Evolutionary conservation across 2,888 invertebrate genomes (phyloP).

Genomic region (Limnephilus marmoratus): DNA sequence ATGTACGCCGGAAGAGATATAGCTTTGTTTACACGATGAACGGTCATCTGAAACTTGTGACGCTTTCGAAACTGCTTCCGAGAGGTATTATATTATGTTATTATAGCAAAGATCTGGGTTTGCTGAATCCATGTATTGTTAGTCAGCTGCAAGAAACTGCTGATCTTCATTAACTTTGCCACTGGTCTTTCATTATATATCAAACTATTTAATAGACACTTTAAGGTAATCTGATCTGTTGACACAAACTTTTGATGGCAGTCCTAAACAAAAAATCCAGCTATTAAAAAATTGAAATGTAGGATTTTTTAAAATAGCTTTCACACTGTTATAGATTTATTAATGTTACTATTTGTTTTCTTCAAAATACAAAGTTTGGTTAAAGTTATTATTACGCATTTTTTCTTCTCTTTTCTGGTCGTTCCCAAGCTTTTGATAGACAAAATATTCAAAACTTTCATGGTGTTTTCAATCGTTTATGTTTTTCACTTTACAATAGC

Average conservation of each 20-base stretch:
- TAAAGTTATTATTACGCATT: too few relatives aligned
- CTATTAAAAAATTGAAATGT: too few relatives aligned
- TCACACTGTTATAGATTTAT: too few relatives aligned
- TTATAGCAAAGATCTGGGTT: neutral
- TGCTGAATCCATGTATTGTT: neutral
- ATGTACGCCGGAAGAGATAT: conserved; percentile 26
- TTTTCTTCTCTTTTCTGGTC: too few relatives aligned
- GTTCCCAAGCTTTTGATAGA: too few relatives aligned
- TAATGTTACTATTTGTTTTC: too few relatives aligned
- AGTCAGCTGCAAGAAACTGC: neutral
- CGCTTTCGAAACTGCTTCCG: too few relatives aligned
- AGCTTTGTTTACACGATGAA: neutral
- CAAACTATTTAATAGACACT: neutral
- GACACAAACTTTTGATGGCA: too few relatives aligned
- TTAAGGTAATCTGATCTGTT: too few relatives aligned
- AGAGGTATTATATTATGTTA: neutral
- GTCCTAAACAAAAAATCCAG: too few relatives aligned
- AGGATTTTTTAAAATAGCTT: neutral
- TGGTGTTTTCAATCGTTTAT: neutral
- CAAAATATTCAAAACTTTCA: too few relatives aligned
- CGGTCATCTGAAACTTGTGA: conserved; percentile 27
- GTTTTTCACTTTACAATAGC: neutral
- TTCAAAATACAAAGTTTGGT: too few relatives aligned
- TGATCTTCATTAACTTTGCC: neutral
- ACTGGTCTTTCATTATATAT: neutral